These are phyloP conservation scores for Drosophila picticornis DNA, from an alignment of 2,888 invertebrate species.

Conservation along the genomic window DNA sequence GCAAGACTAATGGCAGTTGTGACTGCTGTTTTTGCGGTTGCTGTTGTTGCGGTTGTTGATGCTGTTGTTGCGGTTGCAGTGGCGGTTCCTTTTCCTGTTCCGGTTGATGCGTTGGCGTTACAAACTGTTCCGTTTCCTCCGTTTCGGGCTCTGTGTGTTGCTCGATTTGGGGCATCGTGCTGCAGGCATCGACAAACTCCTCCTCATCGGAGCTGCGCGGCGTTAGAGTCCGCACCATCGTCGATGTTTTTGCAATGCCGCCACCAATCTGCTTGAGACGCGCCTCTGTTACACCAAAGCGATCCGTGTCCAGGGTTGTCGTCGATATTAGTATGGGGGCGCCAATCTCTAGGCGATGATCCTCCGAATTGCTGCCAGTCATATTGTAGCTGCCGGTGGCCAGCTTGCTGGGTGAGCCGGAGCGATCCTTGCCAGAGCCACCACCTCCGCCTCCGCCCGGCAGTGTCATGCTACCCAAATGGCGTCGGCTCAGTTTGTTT, in stretches of 20 bases:
- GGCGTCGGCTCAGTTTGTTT: slow-evolving; percentile 81
- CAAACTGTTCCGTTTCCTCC: slow-evolving; percentile 35
- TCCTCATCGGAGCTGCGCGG: slow-evolving; percentile 84
- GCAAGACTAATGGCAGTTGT: neutral
- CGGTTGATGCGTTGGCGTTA: slow-evolving; percentile 50
- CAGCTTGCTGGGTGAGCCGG: slow-evolving; percentile 77
- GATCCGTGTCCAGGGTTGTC: slow-evolving; percentile 84
- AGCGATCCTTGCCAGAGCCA: slow-evolving; percentile 32
- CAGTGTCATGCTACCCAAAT: slow-evolving; percentile 76
- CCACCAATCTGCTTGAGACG: slow-evolving; percentile 80
- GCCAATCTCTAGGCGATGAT: slow-evolving; percentile 84
- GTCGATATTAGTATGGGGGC: slow-evolving; percentile 85
- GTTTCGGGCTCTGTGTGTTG: slow-evolving; percentile 25
- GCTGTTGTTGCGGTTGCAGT: slow-evolving; percentile 19
- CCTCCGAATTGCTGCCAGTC: slow-evolving; percentile 84
- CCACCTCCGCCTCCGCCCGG: slow-evolving; percentile 31
- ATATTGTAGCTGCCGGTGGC: slow-evolving; percentile 84
- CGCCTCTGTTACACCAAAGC: slow-evolving; percentile 81
- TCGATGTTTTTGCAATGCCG: slow-evolving; percentile 71
- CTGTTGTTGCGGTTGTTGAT: neutral
- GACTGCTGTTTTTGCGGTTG: slow-evolving; percentile 13
- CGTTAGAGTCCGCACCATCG: slow-evolving; percentile 61
- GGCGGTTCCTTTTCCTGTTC: slow-evolving; percentile 20
- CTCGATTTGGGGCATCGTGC: slow-evolving; percentile 64
- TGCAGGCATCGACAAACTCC: slow-evolving; percentile 82